Evolutionary conservation across 2,888 invertebrate genomes (phyloP), one percentile per base, ranked within the genome.

Genomic region (Kuschelorhynchus macadamiae): DNA sequence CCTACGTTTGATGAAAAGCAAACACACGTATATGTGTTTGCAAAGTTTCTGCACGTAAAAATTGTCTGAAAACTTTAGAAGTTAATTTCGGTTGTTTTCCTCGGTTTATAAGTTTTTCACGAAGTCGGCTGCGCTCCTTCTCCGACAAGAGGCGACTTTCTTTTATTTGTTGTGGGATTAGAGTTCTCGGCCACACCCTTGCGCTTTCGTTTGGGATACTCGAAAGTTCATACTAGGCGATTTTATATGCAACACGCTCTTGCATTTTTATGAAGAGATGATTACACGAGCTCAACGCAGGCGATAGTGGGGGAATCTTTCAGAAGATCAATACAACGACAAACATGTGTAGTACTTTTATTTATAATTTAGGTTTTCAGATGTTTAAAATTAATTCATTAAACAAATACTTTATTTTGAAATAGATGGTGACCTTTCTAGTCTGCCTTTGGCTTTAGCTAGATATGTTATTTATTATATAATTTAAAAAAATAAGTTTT

Each of bases 21-120:
- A 60, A 50, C 41, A 50, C 50, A 60, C 32, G 59, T 39, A 53
- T 44, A 56, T 57, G 56, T 57, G 33, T 20, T 65, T 65, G 57
- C 44, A 50, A 25, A 65, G 52, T 65, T 39, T n/a, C 18, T 42
- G 32, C 65, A 65, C 65, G 65, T 65, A 46, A 25, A 49, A 59
- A 25, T 50, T 44, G 66, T 66, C 66, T 60, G 66, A 60, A 66
- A 66, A 66, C 60, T 66, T 60, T 55, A 59, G 39, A 66, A 59
- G 53, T 66, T 53, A 66, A 59, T 60, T 66, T 59, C 47, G 64
- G 46, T 18, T 47, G 61, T 60, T 61, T 60, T 53, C 32, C 41
- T 20, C 32, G 44, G 61, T 67, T 61, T 67, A 66, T 66, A 60
- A 66, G 52, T 66, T 60, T 66, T 52, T 41, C 52, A 33, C 42